These are phyloP conservation scores for Silurus lanzhouensis DNA, from an alignment of 2,797 vertebrate species.

Conservation along the genomic window DNA sequence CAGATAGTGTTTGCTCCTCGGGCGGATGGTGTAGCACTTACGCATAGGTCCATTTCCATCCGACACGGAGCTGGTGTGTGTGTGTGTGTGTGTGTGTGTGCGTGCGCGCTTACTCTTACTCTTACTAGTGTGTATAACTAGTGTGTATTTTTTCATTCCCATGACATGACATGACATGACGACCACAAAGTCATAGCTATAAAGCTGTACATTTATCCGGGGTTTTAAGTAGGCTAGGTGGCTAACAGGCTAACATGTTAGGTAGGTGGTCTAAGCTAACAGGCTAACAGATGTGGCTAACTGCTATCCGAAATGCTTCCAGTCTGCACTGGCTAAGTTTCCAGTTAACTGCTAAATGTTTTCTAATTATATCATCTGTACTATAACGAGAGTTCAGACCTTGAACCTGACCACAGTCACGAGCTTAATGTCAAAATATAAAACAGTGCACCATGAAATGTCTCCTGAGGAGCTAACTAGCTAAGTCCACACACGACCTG, in stretches of 20 bases:
- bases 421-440: not conserved
- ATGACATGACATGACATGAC: not conserved
- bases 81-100: no score
- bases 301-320: not conserved
- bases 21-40: no score
- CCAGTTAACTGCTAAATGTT: not conserved
- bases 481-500: not conserved
- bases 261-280: not conserved
- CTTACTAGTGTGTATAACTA: slow-evolving; percentile 11
- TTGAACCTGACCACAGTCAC: not conserved
- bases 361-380: not conserved
- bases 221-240: not conserved
- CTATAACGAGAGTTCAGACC: not conserved
- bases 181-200: not conserved
- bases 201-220: not conserved
- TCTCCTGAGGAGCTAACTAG: not conserved
- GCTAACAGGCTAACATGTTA: not conserved
- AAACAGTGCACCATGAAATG: not conserved
- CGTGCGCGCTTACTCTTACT: not conserved
- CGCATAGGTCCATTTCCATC: no score
- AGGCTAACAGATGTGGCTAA: not conserved
- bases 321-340: not conserved
- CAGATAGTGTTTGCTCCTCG: not conserved
- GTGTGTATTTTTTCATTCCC: not conserved
- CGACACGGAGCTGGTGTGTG: no score